Percentiles rank a stretch among this genome's conserved stretches.
phyloP scores from a whole-genome alignment of 1,140 invertebrate species.

The Lepidurus arcticus region DNA sequence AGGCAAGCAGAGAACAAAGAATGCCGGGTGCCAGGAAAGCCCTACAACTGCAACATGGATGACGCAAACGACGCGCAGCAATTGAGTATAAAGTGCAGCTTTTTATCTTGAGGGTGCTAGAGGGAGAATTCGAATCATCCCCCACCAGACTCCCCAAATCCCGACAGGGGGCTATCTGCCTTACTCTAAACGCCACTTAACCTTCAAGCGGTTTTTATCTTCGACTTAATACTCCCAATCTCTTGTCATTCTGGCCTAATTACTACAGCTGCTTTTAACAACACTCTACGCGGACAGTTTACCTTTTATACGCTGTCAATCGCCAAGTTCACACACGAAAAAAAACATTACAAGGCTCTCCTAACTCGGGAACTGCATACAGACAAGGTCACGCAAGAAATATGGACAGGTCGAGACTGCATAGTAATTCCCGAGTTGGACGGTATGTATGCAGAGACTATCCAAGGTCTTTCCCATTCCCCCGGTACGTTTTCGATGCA shows the following conservation, averaged over 20 bases:
- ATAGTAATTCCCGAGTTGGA: background rate
- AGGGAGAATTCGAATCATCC: background rate
- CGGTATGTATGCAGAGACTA: background rate
- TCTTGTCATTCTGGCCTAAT: background rate
- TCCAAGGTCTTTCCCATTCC: constrained; percentile 3
- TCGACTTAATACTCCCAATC: background rate
- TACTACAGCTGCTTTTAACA: background rate
- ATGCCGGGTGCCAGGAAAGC: background rate
- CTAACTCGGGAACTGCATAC: background rate
- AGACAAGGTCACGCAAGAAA: background rate
- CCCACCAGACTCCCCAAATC: background rate
- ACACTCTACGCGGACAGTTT: background rate
- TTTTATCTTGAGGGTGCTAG: background rate
- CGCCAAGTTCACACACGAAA: background rate
- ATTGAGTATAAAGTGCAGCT: background rate
- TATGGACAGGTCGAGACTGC: background rate
- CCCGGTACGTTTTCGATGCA: no score
- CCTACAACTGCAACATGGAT: background rate
- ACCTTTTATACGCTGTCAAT: background rate
- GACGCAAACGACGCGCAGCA: background rate
- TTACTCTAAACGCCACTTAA: background rate
- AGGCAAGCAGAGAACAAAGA: background rate
- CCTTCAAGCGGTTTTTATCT: background rate
- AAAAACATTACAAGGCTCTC: background rate
- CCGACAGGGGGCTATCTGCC: background rate